Percentiles rank a stretch among this genome's conserved stretches.
Evolutionary conservation across 2,797 vertebrate species (phyloP).

Genomic region (Tenualosa ilisha): DNA sequence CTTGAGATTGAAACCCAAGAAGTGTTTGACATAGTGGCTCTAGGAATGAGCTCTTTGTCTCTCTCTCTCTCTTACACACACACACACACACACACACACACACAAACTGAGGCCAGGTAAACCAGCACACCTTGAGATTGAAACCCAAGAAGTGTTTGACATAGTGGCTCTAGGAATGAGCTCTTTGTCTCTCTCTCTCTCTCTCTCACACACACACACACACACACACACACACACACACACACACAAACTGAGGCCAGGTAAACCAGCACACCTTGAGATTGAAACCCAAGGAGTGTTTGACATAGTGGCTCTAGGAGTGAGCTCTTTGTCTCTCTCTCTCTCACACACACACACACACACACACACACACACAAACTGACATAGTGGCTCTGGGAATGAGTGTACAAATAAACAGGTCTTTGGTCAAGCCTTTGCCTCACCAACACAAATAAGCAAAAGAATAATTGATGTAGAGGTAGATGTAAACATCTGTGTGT

Average conservation of each 20-base stretch:
- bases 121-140: not conserved
- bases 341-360: too few relatives aligned
- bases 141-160: not conserved
- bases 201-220: too few relatives aligned
- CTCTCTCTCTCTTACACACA: too few relatives aligned
- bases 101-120: not conserved
- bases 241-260: not conserved
- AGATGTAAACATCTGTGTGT: not conserved
- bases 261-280: not conserved
- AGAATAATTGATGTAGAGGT: slow-evolving; percentile 45
- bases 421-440: not conserved
- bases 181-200: too few relatives aligned
- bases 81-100: too few relatives aligned
- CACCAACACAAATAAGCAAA: slow-evolving; percentile 70
- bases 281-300: not conserved
- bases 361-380: too few relatives aligned
- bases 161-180: not conserved
- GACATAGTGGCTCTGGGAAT: too few relatives aligned
- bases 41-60: too few relatives aligned
- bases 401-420: not conserved
- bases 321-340: too few relatives aligned
- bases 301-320: not conserved
- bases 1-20: too few relatives aligned
- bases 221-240: too few relatives aligned
- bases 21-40: too few relatives aligned